These are phyloP conservation scores for Leuctra nigra DNA, from an alignment of 2,888 invertebrate genomes.

Conservation along the genomic window DNA sequence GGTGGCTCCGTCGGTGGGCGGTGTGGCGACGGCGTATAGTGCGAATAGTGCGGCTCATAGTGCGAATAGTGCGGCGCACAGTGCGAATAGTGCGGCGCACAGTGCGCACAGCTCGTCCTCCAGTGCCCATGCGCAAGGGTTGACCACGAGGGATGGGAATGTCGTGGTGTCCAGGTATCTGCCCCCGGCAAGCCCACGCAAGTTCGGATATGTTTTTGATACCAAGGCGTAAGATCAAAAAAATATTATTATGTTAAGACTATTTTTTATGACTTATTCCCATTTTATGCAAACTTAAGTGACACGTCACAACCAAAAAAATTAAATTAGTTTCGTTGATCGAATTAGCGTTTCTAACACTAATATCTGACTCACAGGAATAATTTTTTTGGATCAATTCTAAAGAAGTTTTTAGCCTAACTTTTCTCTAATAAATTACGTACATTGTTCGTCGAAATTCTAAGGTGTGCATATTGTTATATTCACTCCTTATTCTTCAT, in stretches of 20 bases:
- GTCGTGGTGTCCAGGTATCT: slow-evolving; percentile 32
- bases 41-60: background rate
- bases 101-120: background rate
- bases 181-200: slow-evolving; percentile 32
- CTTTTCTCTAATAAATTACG: too few relatives aligned
- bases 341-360: too few relatives aligned
- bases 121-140: background rate
- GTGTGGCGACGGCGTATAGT: background rate
- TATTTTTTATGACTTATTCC: too few relatives aligned
- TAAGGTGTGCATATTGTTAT: too few relatives aligned
- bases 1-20: background rate
- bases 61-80: background rate
- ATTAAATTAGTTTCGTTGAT: too few relatives aligned
- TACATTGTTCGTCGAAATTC: too few relatives aligned
- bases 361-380: too few relatives aligned
- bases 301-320: background rate
- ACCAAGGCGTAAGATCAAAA: slow-evolving; percentile 23
- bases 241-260: too few relatives aligned
- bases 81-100: background rate
- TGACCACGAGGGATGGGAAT: slow-evolving; percentile 19
- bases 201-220: slow-evolving; percentile 34
- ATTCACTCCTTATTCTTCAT: too few relatives aligned
- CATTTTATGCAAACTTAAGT: background rate
- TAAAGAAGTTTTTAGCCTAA: too few relatives aligned
- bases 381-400: too few relatives aligned